Conservation (phyloP, 1,140 invertebrate species). For the Drosophila miranda region DNA sequence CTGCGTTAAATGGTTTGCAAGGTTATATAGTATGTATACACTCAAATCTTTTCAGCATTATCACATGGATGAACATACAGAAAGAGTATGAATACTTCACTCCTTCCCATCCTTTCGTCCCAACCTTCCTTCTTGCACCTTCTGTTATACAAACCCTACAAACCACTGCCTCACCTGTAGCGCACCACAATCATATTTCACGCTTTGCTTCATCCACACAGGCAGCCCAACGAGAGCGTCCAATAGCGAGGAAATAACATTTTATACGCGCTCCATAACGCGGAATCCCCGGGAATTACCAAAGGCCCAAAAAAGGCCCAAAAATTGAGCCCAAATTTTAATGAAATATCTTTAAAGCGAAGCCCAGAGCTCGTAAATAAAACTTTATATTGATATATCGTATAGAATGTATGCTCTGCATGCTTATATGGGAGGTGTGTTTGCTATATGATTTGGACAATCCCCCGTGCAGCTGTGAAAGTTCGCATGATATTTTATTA, state of each 20-base stretch:
- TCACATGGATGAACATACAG: too few species aligned
- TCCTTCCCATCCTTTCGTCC: neutral
- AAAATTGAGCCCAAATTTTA: conserved; percentile 67
- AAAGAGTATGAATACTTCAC: too few species aligned
- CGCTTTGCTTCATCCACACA: conserved; percentile 69
- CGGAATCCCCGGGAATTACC: conserved; percentile 38
- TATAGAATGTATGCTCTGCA: conserved; percentile 28
- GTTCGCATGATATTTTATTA: conserved; percentile 70
- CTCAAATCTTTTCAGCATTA: too few species aligned
- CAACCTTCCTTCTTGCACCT: too few species aligned
- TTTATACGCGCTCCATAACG: conserved; percentile 59
- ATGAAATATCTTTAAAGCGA: conserved; percentile 70
- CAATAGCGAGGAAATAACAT: conserved; percentile 47
- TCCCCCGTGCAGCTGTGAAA: conserved; percentile 45
- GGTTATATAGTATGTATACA: too few species aligned
- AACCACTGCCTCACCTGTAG: conserved; percentile 15
- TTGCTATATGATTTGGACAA: conserved; percentile 38
- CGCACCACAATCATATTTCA: conserved; percentile 74
- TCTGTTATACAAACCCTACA: neutral
- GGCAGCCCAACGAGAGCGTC: conserved; percentile 47
- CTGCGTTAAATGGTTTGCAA: too few species aligned
- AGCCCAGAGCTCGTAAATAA: conserved; percentile 41
- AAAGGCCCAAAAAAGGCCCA: conserved; percentile 1
- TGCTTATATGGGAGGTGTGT: too few species aligned
- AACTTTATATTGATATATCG: conserved; percentile 44